A percentile compares a stretch with the other conserved stretches of the same genome.
phyloP scores from a whole-genome alignment of 2,113 vertebrate genomes.

The Asarcornis scutulata region DNA sequence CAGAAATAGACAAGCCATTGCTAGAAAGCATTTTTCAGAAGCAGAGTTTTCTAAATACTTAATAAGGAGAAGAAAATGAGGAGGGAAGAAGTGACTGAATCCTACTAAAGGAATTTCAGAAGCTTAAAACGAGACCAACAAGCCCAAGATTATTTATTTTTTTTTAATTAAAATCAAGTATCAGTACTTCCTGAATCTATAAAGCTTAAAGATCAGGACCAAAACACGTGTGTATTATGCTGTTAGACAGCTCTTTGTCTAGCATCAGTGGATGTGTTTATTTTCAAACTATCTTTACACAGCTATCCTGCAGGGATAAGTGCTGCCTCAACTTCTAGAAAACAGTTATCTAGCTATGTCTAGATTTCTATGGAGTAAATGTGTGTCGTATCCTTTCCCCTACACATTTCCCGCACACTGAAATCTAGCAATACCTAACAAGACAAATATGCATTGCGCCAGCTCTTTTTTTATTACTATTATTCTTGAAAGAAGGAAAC shows the following conservation, averaged over 20 bases:
- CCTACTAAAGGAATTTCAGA: not conserved
- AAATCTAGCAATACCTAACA: not conserved
- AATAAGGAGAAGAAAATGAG: not conserved
- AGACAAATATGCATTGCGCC: not conserved
- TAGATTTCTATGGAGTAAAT: not conserved
- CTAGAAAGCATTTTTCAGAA: constrained; percentile 67
- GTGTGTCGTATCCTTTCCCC: not conserved
- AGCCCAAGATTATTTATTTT: not conserved
- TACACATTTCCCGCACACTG: not conserved
- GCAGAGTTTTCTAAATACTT: constrained; percentile 38
- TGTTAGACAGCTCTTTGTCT: not conserved
- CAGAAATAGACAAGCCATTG: constrained; percentile 63
- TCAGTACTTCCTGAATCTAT: not conserved
- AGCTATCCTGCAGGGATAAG: not conserved
- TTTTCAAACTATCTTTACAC: not conserved
- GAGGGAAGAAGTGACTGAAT: not conserved
- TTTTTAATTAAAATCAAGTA: not conserved
- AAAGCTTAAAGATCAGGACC: not conserved
- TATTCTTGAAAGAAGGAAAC: constrained; percentile 19
- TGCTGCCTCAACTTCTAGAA: not conserved
- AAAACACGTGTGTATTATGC: not conserved
- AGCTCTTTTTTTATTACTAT: not conserved
- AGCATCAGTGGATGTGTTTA: not conserved
- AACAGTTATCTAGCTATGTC: not conserved
- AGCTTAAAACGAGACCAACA: not conserved